Evolutionary conservation across 2,113 vertebrate species (phyloP), one percentile per base, ranked within the genome.

Genomic region (Todiramphus saurophagus): DNA sequence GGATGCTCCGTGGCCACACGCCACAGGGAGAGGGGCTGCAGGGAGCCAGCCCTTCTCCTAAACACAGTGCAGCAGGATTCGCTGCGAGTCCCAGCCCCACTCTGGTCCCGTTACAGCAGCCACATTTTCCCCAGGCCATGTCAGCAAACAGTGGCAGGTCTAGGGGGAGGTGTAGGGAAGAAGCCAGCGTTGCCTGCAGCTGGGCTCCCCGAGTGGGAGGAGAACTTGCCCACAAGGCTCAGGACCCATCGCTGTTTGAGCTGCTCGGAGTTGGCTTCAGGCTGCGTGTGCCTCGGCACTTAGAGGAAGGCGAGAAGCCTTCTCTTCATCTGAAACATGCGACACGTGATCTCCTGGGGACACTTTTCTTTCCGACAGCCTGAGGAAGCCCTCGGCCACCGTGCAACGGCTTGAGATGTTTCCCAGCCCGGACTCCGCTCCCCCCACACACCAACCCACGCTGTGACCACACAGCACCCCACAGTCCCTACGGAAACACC

Each of bases 121-220:
- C 70, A 30, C 1, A 8, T 0, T 18, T 43, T 64, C 33, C 24
- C 31, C 35, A 62, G 2, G 30, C 17, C 59, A 16, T 1, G 0
- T 5, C 55, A 51, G n/a, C 59, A 73, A 72, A 55, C 9, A 1
- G 1, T 3, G 19, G 58, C 44, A 25, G 46, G 30, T 12, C 44
- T 9, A 5, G 55, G 17, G 46, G 35, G 60, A 33, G 33, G 43
- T 44, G 9, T 2, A 5, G 64, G 72, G 20, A 72, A 70, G 80
- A 11, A 62, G n/a, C 21, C 1, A 0, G 21, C 33, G 25, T 50
- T 35, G 15, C 23, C 43, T 2, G 1, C 2, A 2, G 23, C 39
- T 7, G 2, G 60, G 51, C n/a, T 70, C 44, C 44, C 43, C 13
- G 28, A 17, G 43, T 2, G 3, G 51, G 28, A 27, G 21, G 11